Base-by-base conservation (phyloP, 2,113 vertebrate genomes). In the Ranitomeya variabilis region DNA sequence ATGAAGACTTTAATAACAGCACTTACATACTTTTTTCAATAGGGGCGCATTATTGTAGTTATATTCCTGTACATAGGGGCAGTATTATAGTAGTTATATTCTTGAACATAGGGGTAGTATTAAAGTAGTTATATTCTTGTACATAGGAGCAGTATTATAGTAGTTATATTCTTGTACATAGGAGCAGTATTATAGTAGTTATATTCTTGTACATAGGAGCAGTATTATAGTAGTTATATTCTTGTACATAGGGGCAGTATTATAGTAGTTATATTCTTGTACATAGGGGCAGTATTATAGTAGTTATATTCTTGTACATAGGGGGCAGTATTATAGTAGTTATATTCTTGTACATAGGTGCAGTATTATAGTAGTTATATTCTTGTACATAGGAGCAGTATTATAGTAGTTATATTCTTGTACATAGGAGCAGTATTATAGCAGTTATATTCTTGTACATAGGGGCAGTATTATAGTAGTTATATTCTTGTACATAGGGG, bases 111-210 rank as follows among this genome's bases (percentile, higher is more conserved):
- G 62, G 62, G n/a, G 21, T 21, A 67, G 66, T 26, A 67, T 67
- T 67, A 67, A 23, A 67, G 66, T 67, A 67, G 66, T 67, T 67
- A 67, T 26, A 67, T 67, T 67, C 66, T 23, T 67, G n/a, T 67
- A 67, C 7, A 67, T 67, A 67, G 66, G 66, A 12, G 66, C 66
- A 12, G 66, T 67, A 67, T 67, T 67, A 67, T 67, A 67, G 66
- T 67, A 67, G 66, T 23, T 67, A 67, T 67, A 67, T 67, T 67
- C 66, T 23, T 67, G 66, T 67, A 67, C 7, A 66, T 66, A 66
- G 62, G 62, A 3, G 71, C 31, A 74, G 71, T 74, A 74, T 74
- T 74, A 74, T 74, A 74, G 71, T 74, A 74, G 71, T 74, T 74
- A 74, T 74, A 74, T 74, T 74, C 71, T 8, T 74, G 71, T 74